Evolutionary conservation across 2,113 vertebrate species (phyloP).

Genomic region (Daphoenositta chrysoptera): DNA sequence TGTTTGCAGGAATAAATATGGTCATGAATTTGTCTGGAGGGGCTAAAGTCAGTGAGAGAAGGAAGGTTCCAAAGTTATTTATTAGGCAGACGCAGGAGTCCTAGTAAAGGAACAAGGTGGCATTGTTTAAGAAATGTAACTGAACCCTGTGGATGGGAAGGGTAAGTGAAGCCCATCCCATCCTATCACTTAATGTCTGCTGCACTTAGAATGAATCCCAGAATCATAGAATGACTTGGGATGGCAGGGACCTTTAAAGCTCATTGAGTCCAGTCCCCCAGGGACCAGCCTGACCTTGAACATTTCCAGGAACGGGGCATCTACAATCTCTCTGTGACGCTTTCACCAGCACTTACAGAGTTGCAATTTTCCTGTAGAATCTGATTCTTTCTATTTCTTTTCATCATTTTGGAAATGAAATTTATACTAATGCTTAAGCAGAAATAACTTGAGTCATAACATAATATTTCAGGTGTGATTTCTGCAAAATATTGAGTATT

Average conservation of each 20-base stretch:
- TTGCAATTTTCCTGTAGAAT: not conserved
- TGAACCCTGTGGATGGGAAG: not conserved
- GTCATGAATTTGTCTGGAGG: not conserved
- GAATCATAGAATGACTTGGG: not conserved
- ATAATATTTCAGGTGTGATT: not conserved
- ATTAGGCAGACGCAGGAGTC: not conserved
- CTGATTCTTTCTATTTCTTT: not conserved
- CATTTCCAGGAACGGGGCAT: not conserved
- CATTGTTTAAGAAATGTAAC: not conserved
- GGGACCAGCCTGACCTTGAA: not conserved
- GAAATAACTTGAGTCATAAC: not conserved
- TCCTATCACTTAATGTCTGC: not conserved
- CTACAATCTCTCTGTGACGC: not conserved
- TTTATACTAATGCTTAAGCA: not conserved
- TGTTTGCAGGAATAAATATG: not conserved
- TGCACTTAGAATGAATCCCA: not conserved
- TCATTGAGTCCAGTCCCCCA: not conserved
- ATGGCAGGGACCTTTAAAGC: not conserved
- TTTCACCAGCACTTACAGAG: not conserved
- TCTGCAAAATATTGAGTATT: not conserved
- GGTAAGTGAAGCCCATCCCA: not conserved
- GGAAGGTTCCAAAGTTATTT: not conserved
- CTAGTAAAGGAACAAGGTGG: not conserved
- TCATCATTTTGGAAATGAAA: not conserved
- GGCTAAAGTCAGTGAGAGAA: not conserved